These are phyloP conservation scores for Labia minor DNA, from an alignment of 2,888 invertebrate species.

Conservation along the genomic window DNA sequence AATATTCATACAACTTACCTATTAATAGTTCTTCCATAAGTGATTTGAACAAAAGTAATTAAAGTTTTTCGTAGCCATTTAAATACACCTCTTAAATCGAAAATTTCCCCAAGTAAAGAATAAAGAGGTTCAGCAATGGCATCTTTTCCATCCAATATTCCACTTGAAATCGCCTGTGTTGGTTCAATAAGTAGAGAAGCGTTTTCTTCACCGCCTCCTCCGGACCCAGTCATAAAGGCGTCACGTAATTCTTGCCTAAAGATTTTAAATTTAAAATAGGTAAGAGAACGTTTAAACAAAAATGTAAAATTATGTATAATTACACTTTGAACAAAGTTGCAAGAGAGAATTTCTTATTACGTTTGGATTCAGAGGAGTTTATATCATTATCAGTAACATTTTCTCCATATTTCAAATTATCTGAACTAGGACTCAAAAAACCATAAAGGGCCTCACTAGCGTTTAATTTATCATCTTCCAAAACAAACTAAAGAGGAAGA, in stretches of 20 bases:
- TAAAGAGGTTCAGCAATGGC: conserved; percentile 87
- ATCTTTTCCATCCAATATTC: conserved; percentile 57
- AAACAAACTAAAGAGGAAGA: conserved; percentile 54
- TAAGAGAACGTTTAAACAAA: not conserved
- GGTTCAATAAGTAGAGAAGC: not conserved
- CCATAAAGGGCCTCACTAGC: conserved; percentile 83
- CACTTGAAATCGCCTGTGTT: conserved; percentile 32
- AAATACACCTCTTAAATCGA: conserved; percentile 80
- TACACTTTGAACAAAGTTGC: conserved; percentile 77
- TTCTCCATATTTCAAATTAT: conserved; percentile 61
- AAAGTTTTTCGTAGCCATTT: conserved; percentile 77
- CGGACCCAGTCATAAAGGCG: not conserved
- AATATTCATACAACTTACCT: conserved; percentile 31
- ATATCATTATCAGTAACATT: not conserved
- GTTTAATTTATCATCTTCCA: conserved; percentile 76
- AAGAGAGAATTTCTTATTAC: conserved; percentile 57
- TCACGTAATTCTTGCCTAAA: conserved; percentile 9
- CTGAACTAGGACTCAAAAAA: conserved; percentile 85
- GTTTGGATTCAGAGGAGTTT: conserved; percentile 48
- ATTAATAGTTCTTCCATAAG: conserved; percentile 85
- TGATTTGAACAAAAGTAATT: conserved; percentile 83
- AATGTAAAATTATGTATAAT: conserved; percentile 18
- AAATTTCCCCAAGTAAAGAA: conserved; percentile 74
- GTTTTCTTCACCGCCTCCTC: not conserved
- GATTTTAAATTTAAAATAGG: not conserved